Evolutionary conservation across 1,140 invertebrate species (phyloP).

Genomic region (Cotesia typhae): DNA sequence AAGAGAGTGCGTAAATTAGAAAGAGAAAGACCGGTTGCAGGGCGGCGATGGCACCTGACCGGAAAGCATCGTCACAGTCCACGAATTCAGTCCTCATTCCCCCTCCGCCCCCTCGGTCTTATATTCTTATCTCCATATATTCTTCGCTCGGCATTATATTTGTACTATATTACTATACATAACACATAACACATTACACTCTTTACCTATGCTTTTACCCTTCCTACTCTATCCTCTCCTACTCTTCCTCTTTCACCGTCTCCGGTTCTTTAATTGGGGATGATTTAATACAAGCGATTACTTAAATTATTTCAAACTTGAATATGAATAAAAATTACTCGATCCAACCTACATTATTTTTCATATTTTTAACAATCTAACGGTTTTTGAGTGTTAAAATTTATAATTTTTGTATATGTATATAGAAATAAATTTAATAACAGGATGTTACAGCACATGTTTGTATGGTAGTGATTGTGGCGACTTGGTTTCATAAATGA

Average conservation of each 20-base stretch:
- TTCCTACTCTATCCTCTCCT: constrained; percentile 11
- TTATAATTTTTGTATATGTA: too few relatives aligned
- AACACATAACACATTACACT: too few relatives aligned
- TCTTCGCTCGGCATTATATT: background rate
- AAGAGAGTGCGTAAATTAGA: constrained; percentile 35
- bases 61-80: constrained; percentile 62
- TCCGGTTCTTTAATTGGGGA: constrained; percentile 23
- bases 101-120: too few relatives aligned
- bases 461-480: constrained; percentile 31
- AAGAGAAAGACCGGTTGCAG: constrained; percentile 53
- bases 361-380: too few relatives aligned
- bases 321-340: too few relatives aligned
- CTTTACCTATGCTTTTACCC: constrained; percentile 22
- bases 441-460: constrained; percentile 64
- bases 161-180: constrained; percentile 7
- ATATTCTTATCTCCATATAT: too few relatives aligned
- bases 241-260: constrained; percentile 3
- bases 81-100: constrained; percentile 50
- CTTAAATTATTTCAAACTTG: constrained; percentile 6
- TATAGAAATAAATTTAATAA: constrained; percentile 50
- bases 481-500: constrained; percentile 63
- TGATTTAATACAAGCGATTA: constrained; percentile 11
- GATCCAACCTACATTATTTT: too few relatives aligned
- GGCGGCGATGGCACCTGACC: constrained; percentile 63
- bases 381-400: too few relatives aligned